Conservation (phyloP, 2,888 invertebrate species). For the Spodoptera littoralis region DNA sequence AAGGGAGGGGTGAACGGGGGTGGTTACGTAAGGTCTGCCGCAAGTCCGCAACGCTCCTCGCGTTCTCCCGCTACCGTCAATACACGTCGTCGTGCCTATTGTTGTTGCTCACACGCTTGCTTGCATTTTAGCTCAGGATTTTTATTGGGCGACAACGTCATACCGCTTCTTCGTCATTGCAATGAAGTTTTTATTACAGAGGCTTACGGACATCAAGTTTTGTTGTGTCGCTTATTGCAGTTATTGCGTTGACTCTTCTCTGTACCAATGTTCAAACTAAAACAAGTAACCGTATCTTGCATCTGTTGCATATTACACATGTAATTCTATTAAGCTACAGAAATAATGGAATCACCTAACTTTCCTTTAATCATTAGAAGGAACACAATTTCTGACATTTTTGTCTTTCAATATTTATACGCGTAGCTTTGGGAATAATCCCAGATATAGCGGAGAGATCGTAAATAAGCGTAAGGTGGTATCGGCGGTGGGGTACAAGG, state of each 20-base stretch:
- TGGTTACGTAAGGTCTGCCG: constrained; percentile 76
- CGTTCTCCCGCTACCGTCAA: constrained; percentile 58
- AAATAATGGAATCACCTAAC: constrained; percentile 16
- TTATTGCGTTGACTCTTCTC: neutral
- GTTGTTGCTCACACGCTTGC: constrained; percentile 70
- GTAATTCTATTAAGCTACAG: constrained; percentile 14
- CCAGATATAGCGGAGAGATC: constrained; percentile 68
- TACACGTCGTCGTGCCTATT: constrained; percentile 67
- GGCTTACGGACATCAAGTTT: constrained; percentile 42
- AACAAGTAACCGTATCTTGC: neutral
- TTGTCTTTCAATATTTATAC: constrained; percentile 47
- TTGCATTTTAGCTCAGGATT: constrained; percentile 69
- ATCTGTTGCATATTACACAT: constrained; percentile 7
- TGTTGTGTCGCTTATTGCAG: constrained; percentile 17
- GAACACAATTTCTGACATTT: constrained; percentile 13
- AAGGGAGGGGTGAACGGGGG: constrained; percentile 61
- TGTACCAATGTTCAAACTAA: no score
- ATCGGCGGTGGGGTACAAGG: constrained; percentile 60
- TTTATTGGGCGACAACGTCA: constrained; percentile 60
- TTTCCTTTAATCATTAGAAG: constrained; percentile 1
- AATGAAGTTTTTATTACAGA: constrained; percentile 62
- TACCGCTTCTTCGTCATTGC: constrained; percentile 57
- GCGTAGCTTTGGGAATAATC: constrained; percentile 60
- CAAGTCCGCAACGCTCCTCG: constrained; percentile 65
- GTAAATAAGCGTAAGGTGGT: constrained; percentile 69